Base-by-base conservation (phyloP, 53 echinoderm and acorn worm genomes). In the Paelopatides confundens region DNA sequence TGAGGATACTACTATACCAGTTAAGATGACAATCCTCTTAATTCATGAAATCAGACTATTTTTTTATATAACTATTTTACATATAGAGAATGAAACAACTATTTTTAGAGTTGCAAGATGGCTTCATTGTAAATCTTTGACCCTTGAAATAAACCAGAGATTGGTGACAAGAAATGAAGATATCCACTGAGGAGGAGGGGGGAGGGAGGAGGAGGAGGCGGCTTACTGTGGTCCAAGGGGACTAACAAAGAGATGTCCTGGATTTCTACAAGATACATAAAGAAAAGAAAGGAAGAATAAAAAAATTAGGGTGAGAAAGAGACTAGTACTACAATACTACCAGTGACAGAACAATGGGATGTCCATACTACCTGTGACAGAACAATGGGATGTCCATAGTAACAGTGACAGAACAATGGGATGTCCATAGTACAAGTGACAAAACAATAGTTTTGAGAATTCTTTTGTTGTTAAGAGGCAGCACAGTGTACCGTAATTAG, bases 141-240 rank as follows among this genome's bases (percentile, higher is more conserved):
- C 74, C 74, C 74, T 46, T 74, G 74, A 46, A 46, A 13, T 33
- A 3, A 37, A 74, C 40, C 74, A 74, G 39, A 74, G 40, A 33
- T 74, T 58, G n/a, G 14, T 14, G 14, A 17, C 28, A 69, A 23
- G 18, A 13, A 37, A 37, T 35, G 29, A 34, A 8, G 31, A 18
- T 35, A 26, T 18, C 4, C 21, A 17, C 18, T 18, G 69, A 69
- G 31, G 69, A 69, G 69, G 34, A 69, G 31, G 66, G 31, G 66
- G 30, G 33, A 32, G 69, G 69, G 26, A 21, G 69, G 31, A 21
- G 69, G 8, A 35, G 31, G 35, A 5, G 71, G 33, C 9, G 31
- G 85, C 69, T 69, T 86, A 86, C 86, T 86, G 68, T 86, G 68
- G 51, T 86, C 68, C 69, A 69, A 63, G 34, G 86, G 86, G 36